These are phyloP conservation scores for Amniataba percoides DNA, from an alignment of 2,797 vertebrate species.

Conservation along the genomic window DNA sequence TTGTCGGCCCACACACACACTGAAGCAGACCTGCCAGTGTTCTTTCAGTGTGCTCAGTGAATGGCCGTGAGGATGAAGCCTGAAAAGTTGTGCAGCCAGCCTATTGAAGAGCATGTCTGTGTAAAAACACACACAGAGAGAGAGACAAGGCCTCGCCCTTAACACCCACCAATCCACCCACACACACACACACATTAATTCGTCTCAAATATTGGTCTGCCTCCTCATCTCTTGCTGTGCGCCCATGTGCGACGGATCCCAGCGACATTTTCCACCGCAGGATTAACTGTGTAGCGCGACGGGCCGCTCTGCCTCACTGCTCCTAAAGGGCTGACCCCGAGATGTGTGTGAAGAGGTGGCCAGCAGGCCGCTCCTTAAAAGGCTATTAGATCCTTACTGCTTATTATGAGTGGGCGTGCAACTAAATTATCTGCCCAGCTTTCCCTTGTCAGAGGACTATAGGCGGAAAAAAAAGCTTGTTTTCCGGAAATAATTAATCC, in stretches of 20 bases:
- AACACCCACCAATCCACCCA: slow-evolving; percentile 17
- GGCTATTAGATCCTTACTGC: slow-evolving; percentile 72
- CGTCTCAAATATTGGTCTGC: slow-evolving; percentile 69
- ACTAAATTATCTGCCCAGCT: slow-evolving; percentile 63
- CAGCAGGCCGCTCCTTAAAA: slow-evolving; percentile 82
- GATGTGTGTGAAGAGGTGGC: slow-evolving; percentile 62
- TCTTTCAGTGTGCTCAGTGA: slow-evolving; percentile 62
- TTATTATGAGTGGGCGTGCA: slow-evolving; percentile 67
- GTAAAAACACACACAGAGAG: slow-evolving; percentile 59
- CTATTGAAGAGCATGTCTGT: slow-evolving; percentile 68
- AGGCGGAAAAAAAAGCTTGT: slow-evolving; percentile 71
- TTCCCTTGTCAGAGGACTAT: slow-evolving; percentile 67
- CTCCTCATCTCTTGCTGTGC: slow-evolving; percentile 71
- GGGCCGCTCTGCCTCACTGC: slow-evolving; percentile 72
- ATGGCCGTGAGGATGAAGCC: slow-evolving; percentile 58
- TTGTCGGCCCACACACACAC: slow-evolving; percentile 66
- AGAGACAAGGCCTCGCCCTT: slow-evolving; percentile 43
- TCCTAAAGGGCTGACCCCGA: slow-evolving; percentile 65
- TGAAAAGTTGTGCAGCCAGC: slow-evolving; percentile 65
- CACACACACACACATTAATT: slow-evolving; percentile 65
- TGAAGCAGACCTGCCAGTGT: slow-evolving; percentile 45
- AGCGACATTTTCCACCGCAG: slow-evolving; percentile 79
- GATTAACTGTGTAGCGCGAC: slow-evolving; percentile 79
- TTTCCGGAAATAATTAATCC: slow-evolving; percentile 83
- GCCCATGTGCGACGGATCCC: slow-evolving; percentile 79